Conservation (phyloP, 2,113 vertebrate genomes). For the Sceloporus undulatus region DNA sequence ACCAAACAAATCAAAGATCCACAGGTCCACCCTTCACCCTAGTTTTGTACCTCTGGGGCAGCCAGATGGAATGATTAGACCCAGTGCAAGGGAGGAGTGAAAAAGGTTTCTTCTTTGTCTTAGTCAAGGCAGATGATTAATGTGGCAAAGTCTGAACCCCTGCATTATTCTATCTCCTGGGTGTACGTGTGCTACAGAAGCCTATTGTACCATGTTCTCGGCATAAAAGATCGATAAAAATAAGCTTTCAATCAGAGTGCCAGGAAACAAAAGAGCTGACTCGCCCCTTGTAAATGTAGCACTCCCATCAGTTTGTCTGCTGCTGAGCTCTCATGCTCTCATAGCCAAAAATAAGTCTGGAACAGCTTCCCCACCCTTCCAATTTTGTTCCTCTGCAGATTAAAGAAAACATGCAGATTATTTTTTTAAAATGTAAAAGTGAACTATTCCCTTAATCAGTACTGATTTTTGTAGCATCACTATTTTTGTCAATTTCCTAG, state of each 20-base stretch:
- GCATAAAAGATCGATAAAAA: slow-evolving; percentile 14
- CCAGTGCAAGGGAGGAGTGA: not conserved
- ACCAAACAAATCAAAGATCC: not conserved
- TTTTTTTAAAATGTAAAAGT: not conserved
- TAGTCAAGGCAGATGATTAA: not conserved
- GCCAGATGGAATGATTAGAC: not conserved
- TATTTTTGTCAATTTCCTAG: not conserved
- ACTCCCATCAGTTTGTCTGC: slow-evolving; percentile 1
- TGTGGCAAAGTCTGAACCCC: not conserved
- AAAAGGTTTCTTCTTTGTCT: no score
- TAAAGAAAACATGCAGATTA: not conserved
- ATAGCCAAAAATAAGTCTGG: slow-evolving; percentile 9
- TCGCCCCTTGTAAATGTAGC: slow-evolving; percentile 8
- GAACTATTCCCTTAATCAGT: slow-evolving; percentile 23
- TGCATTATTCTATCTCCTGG: not conserved
- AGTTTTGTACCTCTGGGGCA: not conserved
- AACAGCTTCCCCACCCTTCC: not conserved
- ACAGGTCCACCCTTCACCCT: not conserved
- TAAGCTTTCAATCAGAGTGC: slow-evolving; percentile 25
- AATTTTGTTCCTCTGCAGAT: not conserved
- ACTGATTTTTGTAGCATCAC: slow-evolving; percentile 10
- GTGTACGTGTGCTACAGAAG: not conserved
- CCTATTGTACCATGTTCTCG: not conserved
- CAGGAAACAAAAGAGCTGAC: slow-evolving; percentile 23
- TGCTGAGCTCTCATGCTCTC: not conserved